Evolutionary conservation across 2,888 invertebrate genomes (phyloP).

Genomic region (Agrypnus murinus): DNA sequence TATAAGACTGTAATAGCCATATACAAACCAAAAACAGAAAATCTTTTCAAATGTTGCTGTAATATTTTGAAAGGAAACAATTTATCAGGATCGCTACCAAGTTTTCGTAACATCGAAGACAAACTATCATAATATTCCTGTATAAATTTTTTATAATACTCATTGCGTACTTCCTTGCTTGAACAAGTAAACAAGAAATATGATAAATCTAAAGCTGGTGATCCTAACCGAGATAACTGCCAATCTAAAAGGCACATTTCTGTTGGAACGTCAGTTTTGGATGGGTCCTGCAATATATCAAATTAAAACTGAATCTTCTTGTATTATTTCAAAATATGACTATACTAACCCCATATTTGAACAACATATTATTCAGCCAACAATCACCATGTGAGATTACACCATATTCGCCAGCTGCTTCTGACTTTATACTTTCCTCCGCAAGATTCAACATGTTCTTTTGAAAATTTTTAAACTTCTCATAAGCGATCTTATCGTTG

Average conservation of each 20-base stretch:
- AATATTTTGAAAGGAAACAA: slow-evolving; percentile 61
- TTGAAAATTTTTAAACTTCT: slow-evolving; percentile 44
- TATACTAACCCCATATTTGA: slow-evolving; percentile 42
- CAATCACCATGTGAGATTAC: slow-evolving; percentile 39
- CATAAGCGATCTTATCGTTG: slow-evolving; percentile 35
- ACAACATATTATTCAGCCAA: slow-evolving; percentile 35
- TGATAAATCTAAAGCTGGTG: slow-evolving; percentile 62
- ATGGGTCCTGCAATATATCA: slow-evolving; percentile 37
- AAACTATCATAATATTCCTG: slow-evolving; percentile 60
- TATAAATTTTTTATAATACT: slow-evolving; percentile 58
- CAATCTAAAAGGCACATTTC: slow-evolving; percentile 55
- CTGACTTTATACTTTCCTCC: neutral
- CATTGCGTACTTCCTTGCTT: slow-evolving; percentile 58
- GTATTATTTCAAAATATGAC: too few species aligned
- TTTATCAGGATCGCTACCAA: slow-evolving; percentile 59
- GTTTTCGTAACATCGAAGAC: slow-evolving; percentile 52
- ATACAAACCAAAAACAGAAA: slow-evolving; percentile 57
- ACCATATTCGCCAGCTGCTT: slow-evolving; percentile 20
- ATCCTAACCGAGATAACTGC: slow-evolving; percentile 53
- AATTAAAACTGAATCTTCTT: too few species aligned
- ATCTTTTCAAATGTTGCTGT: slow-evolving; percentile 59
- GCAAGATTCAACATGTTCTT: slow-evolving; percentile 31
- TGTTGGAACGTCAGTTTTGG: slow-evolving; percentile 6
- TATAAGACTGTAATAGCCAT: slow-evolving; percentile 57
- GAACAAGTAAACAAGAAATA: slow-evolving; percentile 63